These are phyloP conservation scores for Coptotermes formosanus DNA, from an alignment of 1,140 invertebrate genomes.

Conservation along the genomic window DNA sequence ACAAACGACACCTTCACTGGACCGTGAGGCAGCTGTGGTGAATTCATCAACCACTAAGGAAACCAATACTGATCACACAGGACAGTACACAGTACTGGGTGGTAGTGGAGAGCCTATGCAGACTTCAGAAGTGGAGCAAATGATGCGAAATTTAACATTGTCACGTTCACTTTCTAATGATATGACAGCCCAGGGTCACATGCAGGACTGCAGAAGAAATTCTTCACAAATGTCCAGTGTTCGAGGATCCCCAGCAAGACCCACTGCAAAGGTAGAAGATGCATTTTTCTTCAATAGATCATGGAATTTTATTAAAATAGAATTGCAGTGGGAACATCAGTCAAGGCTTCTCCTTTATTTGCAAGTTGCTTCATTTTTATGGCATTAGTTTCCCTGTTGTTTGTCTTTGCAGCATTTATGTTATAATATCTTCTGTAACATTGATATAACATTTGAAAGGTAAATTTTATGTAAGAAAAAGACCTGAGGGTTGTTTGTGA, in stretches of 20 bases:
- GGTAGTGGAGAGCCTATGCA: neutral
- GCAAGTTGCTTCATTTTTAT: neutral
- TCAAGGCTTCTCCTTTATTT: neutral
- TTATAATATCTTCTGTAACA: too few species aligned
- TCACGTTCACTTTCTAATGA: neutral
- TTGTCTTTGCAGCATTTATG: neutral
- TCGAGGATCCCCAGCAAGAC: constrained; percentile 28
- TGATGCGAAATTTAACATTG: neutral
- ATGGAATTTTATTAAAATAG: constrained; percentile 34
- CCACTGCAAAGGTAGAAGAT: constrained; percentile 33
- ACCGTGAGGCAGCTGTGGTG: neutral
- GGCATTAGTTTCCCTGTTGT: neutral
- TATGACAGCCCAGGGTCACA: neutral
- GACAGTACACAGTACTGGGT: neutral
- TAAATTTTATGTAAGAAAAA: constrained; percentile 2
- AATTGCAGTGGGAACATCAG: neutral
- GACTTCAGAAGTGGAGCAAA: neutral
- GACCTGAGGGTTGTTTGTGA: neutral
- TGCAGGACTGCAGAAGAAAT: constrained; percentile 1
- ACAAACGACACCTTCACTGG: constrained; percentile 1
- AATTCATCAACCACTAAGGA: neutral
- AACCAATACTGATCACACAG: neutral
- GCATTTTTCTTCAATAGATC: constrained; percentile 26
- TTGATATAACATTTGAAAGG: neutral
- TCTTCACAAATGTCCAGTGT: constrained; percentile 32